Evolutionary conservation across 2,888 invertebrate genomes (phyloP).

Genomic region (Strigamia crassipes): DNA sequence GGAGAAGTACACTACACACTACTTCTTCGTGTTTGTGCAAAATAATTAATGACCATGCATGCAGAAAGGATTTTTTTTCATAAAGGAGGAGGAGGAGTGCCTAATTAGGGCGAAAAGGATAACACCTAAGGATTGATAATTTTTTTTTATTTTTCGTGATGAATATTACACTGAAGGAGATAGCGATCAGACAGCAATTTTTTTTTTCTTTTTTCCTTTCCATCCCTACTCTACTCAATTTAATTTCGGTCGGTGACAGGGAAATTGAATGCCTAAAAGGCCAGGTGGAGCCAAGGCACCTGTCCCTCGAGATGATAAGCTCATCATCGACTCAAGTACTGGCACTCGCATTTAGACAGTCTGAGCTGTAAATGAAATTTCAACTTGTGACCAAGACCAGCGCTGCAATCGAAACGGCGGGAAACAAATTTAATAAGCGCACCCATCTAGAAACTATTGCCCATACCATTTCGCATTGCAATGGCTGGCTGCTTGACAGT

Average conservation of each 20-base stretch:
- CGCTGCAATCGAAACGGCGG: not conserved
- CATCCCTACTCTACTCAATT: not conserved
- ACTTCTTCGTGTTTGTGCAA: not conserved
- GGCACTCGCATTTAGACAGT: not conserved
- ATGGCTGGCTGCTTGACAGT: not conserved
- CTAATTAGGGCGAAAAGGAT: constrained; percentile 4
- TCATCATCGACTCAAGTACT: constrained; percentile 4
- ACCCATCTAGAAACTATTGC: not conserved
- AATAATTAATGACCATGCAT: constrained; percentile 3
- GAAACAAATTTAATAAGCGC: constrained; percentile 4
- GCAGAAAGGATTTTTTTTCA: not conserved
- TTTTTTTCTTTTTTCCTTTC: not conserved
- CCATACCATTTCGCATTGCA: not conserved
- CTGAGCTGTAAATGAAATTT: constrained; percentile 3
- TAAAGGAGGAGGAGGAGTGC: not conserved
- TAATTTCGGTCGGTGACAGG: constrained; percentile 4
- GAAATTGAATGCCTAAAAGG: constrained; percentile 10
- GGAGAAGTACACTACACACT: not conserved
- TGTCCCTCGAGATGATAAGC: constrained; percentile 10
- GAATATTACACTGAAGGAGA: not conserved
- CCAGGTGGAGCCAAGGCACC: constrained; percentile 10
- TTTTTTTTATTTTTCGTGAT: not conserved
- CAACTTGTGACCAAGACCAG: not conserved
- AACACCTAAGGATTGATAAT: not conserved
- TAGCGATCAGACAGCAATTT: not conserved